phyloP scores from a whole-genome alignment of 2,888 invertebrate species.

The Ophioninae sp. region DNA sequence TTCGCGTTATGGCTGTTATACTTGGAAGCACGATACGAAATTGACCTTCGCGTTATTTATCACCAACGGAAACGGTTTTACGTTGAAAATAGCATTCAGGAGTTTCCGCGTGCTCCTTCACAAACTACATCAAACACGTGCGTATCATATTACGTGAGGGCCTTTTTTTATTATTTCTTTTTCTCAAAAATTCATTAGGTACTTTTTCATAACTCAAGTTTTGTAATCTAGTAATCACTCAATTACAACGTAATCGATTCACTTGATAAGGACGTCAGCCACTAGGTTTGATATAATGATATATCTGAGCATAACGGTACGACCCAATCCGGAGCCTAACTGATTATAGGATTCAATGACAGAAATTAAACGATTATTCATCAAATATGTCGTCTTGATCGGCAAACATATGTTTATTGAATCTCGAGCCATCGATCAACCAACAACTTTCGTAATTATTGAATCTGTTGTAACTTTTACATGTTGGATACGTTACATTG shows the following conservation, averaged over 20 bases:
- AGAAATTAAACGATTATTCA: too few species aligned
- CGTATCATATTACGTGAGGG: background rate
- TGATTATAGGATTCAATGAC: background rate
- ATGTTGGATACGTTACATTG: too few species aligned
- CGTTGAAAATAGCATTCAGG: conserved; percentile 11
- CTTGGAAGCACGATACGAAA: conserved; percentile 30
- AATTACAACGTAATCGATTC: background rate
- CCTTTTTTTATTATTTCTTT: too few species aligned
- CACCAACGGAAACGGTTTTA: conserved; percentile 15
- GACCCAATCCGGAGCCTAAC: background rate
- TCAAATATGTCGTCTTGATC: too few species aligned
- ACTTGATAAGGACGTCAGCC: background rate
- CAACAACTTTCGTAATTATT: too few species aligned
- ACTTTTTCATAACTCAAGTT: background rate
- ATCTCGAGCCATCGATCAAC: too few species aligned
- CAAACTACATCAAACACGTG: background rate
- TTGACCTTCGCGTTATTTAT: conserved; percentile 30
- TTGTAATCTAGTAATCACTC: background rate
- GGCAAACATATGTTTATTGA: too few species aligned
- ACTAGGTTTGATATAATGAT: background rate
- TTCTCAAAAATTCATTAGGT: background rate
- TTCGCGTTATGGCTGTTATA: conserved; percentile 25
- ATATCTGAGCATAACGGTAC: background rate
- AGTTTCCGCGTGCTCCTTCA: background rate
- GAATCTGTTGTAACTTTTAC: too few species aligned